Evolutionary conservation across 2,113 vertebrate genomes (phyloP).

Genomic region (Campylomormyrus numenius): DNA sequence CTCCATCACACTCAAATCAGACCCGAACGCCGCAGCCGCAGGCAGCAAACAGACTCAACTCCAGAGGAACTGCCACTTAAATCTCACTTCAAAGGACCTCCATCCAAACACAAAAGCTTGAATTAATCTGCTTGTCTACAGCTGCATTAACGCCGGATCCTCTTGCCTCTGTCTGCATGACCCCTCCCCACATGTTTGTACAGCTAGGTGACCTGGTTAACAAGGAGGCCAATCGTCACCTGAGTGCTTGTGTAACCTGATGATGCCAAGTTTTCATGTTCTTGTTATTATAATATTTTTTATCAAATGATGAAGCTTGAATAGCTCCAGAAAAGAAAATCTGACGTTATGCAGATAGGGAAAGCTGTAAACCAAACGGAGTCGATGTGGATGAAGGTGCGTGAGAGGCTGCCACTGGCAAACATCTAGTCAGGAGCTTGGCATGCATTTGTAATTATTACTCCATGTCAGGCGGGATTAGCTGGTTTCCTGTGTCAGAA

Average conservation of each 20-base stretch:
- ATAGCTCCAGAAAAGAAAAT: neutral
- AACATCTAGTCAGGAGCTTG: neutral
- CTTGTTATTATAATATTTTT: neutral
- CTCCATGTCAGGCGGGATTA: neutral
- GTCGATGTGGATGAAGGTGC: neutral
- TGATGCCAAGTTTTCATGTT: neutral
- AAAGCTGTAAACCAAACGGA: neutral
- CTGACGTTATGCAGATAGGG: neutral
- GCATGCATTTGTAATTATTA: neutral
- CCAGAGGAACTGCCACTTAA: neutral
- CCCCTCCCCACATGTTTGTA: neutral
- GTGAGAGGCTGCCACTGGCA: neutral
- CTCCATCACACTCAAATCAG: neutral
- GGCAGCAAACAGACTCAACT: neutral
- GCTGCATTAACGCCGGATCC: neutral
- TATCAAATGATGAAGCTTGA: neutral
- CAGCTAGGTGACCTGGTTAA: neutral
- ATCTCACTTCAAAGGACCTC: neutral
- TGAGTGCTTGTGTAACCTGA: neutral
- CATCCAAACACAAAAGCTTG: neutral
- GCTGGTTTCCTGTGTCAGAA: neutral
- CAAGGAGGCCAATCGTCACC: neutral
- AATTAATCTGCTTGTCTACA: neutral
- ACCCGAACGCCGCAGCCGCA: neutral
- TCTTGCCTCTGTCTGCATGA: neutral